Evolutionary conservation across 1,140 invertebrate species (phyloP).

Genomic region (Penaeus indicus): DNA sequence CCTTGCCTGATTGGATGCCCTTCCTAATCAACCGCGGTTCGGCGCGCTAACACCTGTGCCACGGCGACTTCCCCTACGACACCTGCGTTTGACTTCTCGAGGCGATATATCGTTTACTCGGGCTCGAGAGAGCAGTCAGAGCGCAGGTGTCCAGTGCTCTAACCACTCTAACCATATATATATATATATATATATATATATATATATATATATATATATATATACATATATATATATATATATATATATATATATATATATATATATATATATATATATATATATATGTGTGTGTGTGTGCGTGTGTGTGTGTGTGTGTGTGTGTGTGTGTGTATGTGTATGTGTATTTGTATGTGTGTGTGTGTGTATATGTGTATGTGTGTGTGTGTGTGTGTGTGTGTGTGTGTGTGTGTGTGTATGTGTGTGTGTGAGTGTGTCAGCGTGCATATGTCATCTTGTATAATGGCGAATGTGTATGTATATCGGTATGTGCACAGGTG

Average conservation of each 20-base stretch:
- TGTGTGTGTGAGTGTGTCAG: constrained; percentile 7
- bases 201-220: too few relatives aligned
- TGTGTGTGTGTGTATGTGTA: constrained; percentile 15
- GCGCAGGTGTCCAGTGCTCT: too few relatives aligned
- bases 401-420: constrained; percentile 29
- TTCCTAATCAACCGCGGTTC: too few relatives aligned
- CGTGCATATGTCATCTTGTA: neutral
- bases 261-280: constrained; percentile 6
- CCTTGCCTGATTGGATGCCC: too few relatives aligned
- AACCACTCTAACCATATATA: too few relatives aligned
- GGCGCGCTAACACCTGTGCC: too few relatives aligned
- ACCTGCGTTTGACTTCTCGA: too few relatives aligned
- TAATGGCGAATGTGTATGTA: constrained; percentile 21
- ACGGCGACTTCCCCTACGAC: too few relatives aligned
- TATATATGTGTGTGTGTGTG: neutral
- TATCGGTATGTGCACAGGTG: neutral
- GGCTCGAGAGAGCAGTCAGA: too few relatives aligned
- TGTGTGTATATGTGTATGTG: neutral
- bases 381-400: constrained; percentile 26
- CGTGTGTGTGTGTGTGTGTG: constrained; percentile 32
- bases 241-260: neutral
- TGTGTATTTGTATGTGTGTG: constrained; percentile 35
- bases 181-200: too few relatives aligned
- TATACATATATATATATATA: too few relatives aligned
- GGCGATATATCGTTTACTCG: too few relatives aligned